Evolutionary conservation across 64 coral and sea anemone species (phyloP).

Genomic region (Montipora sp.): DNA sequence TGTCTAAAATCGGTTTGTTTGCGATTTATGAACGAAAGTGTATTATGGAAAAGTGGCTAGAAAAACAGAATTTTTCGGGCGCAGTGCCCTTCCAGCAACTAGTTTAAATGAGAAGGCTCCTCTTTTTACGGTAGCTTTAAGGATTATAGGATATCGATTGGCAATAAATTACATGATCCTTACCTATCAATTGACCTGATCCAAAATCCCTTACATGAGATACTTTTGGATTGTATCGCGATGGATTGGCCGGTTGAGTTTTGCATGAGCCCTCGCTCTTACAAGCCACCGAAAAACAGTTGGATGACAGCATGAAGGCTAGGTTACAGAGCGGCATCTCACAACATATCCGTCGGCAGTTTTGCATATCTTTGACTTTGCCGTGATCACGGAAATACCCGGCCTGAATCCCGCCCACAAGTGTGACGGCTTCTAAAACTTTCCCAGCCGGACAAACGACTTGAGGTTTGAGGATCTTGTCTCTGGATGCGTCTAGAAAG

Average conservation of each 20-base stretch:
- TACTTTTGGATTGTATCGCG: slow-evolving; percentile 77
- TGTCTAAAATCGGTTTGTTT: too few relatives aligned
- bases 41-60: too few relatives aligned
- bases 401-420: slow-evolving; percentile 86
- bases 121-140: too few relatives aligned
- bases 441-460: slow-evolving; percentile 78
- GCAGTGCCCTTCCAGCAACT: too few relatives aligned
- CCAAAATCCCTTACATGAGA: slow-evolving; percentile 84
- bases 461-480: slow-evolving; percentile 33
- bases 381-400: slow-evolving; percentile 95
- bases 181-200: slow-evolving; percentile 74
- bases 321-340: slow-evolving; percentile 95
- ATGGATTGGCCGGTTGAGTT: slow-evolving; percentile 75
- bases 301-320: slow-evolving; percentile 90
- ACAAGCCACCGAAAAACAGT: slow-evolving; percentile 95
- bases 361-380: slow-evolving; percentile 84
- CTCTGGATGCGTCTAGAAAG: slow-evolving; percentile 23
- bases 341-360: slow-evolving; percentile 93
- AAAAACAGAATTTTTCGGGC: too few relatives aligned
- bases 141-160: too few relatives aligned
- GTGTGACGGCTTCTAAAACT: slow-evolving; percentile 72
- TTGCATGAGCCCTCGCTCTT: slow-evolving; percentile 83
- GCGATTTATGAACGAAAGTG: too few relatives aligned
- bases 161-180: neutral
- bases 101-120: too few relatives aligned